Conservation (phyloP, 2,113 vertebrate species). For the Cottus gobio region DNA sequence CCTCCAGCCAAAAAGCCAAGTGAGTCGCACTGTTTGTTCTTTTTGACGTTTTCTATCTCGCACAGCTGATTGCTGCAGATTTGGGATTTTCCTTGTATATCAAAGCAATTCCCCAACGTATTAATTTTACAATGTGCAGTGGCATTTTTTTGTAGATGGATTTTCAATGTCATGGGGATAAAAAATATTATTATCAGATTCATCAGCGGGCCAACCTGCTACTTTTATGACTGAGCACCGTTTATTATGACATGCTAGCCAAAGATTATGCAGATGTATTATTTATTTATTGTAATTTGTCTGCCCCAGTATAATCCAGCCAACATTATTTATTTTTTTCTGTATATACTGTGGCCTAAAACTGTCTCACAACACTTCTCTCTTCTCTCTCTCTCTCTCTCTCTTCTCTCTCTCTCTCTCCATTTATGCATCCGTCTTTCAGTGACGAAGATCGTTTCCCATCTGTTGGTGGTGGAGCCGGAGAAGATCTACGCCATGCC, state of each 20-base stretch:
- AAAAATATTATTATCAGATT: not conserved
- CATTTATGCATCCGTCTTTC: not conserved
- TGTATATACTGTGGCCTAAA: not conserved
- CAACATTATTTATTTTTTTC: not conserved
- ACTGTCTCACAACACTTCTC: not conserved
- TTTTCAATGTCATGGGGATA: not conserved
- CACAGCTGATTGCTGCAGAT: not conserved
- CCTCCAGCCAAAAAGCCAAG: slow-evolving; percentile 94
- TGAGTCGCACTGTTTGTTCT: slow-evolving; percentile 73
- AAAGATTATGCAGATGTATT: not conserved
- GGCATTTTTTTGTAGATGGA: not conserved
- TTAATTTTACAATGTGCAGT: not conserved
- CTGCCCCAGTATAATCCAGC: not conserved
- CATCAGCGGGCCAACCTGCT: not conserved
- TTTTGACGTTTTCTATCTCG: not conserved
- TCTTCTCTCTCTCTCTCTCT: not conserved
- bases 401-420: not conserved
- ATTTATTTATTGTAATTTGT: not conserved
- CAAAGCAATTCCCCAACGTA: too few species aligned
- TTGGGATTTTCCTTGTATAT: not conserved
- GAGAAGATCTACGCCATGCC: slow-evolving; percentile 99
- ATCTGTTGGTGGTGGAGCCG: slow-evolving; percentile 96
- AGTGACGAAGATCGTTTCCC: slow-evolving; percentile 99
- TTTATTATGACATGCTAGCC: not conserved
- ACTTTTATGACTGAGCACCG: not conserved